Evolutionary conservation across 2,113 vertebrate genomes (phyloP).

Genomic region (Cephalopholis sonnerati): DNA sequence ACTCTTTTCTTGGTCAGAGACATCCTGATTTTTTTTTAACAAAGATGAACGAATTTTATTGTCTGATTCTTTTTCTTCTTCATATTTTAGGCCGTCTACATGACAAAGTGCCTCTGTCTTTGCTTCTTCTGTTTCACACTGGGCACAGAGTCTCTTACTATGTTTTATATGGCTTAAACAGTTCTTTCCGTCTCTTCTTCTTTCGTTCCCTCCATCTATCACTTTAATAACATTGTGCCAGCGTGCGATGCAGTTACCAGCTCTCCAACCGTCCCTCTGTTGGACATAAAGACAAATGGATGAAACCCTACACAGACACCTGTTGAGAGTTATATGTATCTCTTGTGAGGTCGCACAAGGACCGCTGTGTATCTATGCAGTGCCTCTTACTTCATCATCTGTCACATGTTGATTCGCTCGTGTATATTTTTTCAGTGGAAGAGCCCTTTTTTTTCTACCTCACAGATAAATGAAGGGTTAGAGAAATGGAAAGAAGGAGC

Average conservation of each 20-base stretch:
- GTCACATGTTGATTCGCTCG: slow-evolving; percentile 51
- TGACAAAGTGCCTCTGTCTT: slow-evolving; percentile 6
- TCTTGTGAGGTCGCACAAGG: slow-evolving; percentile 63
- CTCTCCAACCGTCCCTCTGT: slow-evolving; percentile 35
- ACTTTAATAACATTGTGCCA: slow-evolving; percentile 32
- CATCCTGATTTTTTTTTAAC: slow-evolving; percentile 4
- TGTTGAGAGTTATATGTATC: slow-evolving; percentile 58
- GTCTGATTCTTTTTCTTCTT: background rate
- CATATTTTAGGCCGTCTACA: background rate
- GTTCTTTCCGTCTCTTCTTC: slow-evolving; percentile 26
- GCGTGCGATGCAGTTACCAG: slow-evolving; percentile 9
- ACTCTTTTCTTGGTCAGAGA: slow-evolving; percentile 3
- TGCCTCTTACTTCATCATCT: slow-evolving; percentile 54
- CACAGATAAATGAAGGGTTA: slow-evolving; percentile 32
- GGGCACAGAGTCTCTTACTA: slow-evolving; percentile 3
- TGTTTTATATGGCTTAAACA: slow-evolving; percentile 38
- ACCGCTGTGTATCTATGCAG: slow-evolving; percentile 41
- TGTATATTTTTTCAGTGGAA: slow-evolving; percentile 19
- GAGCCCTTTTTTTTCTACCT: slow-evolving; percentile 7
- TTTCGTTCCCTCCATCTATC: slow-evolving; percentile 37
- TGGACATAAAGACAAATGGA: slow-evolving; percentile 59
- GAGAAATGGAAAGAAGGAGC: slow-evolving; percentile 38
- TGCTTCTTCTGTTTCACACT: slow-evolving; percentile 25
- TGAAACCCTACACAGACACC: slow-evolving; percentile 43
- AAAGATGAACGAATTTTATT: background rate